Conservation (phyloP, 2,888 invertebrate species). For the Drosophila parthenogenetica region DNA sequence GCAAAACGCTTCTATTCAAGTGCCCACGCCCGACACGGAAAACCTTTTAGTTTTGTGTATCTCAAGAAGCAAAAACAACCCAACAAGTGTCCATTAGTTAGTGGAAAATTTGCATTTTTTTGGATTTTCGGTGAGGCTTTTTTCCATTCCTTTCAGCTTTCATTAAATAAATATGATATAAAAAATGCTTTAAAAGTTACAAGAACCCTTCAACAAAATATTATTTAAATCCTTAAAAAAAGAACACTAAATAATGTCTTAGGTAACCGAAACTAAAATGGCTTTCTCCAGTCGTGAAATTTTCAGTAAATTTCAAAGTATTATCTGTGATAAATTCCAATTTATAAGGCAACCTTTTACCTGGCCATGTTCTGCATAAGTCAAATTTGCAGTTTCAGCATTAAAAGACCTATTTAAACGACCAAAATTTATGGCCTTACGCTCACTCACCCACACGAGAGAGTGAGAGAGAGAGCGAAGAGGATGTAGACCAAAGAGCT, state of each 20-base stretch:
- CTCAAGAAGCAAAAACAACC: constrained; percentile 14
- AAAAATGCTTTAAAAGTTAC: no score
- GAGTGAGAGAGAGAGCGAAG: neutral
- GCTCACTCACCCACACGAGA: constrained; percentile 12
- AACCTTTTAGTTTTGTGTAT: constrained; percentile 63
- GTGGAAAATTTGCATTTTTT: constrained; percentile 11
- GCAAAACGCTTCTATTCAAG: constrained; percentile 16
- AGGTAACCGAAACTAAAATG: neutral
- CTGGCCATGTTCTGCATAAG: neutral
- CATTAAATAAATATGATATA: neutral
- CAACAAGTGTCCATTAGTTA: constrained; percentile 5
- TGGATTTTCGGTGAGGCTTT: neutral
- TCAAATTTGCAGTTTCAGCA: constrained; percentile 24
- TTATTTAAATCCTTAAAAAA: no score
- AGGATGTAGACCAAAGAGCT: constrained; percentile 10
- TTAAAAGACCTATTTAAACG: constrained; percentile 43
- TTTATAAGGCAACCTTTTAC: constrained; percentile 3
- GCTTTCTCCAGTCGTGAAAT: neutral
- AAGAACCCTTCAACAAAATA: no score
- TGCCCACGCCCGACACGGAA: constrained; percentile 47
- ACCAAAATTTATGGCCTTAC: constrained; percentile 20
- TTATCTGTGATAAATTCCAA: constrained; percentile 15
- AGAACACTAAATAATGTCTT: neutral
- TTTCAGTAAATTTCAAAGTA: neutral
- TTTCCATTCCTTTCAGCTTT: neutral